A percentile compares a stretch with the other conserved stretches of the same genome.
Evolutionary conservation across 2,113 vertebrate genomes (phyloP).

Genomic region (Morone chrysops): DNA sequence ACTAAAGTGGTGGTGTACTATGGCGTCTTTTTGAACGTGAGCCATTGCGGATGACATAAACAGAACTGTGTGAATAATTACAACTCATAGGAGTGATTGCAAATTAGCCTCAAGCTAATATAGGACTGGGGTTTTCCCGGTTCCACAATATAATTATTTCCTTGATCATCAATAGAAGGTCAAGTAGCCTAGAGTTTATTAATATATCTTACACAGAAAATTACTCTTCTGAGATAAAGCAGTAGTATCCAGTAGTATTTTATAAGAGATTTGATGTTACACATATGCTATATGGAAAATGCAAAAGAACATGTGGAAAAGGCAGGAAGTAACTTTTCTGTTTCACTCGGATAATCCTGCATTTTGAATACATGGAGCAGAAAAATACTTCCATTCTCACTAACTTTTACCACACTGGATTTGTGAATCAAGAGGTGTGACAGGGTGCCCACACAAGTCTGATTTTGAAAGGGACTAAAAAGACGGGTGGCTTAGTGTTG

Average conservation of each 20-base stretch:
- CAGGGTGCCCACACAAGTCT: constrained; percentile 41
- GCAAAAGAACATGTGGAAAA: neutral
- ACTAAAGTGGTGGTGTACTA: constrained; percentile 2
- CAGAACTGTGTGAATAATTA: constrained; percentile 12
- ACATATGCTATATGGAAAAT: neutral
- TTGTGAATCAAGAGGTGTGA: constrained; percentile 49
- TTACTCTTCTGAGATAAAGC: neutral
- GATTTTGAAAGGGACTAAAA: constrained; percentile 51
- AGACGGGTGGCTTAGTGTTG: constrained; percentile 20
- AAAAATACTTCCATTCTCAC: constrained; percentile 34
- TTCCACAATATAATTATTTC: neutral
- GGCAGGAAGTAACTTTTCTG: neutral
- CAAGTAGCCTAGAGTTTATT: neutral
- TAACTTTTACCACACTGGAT: constrained; percentile 36
- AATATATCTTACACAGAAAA: neutral
- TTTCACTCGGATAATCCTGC: constrained; percentile 7
- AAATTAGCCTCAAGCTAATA: neutral
- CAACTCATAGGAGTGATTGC: constrained; percentile 6
- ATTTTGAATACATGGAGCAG: neutral
- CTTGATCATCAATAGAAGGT: neutral
- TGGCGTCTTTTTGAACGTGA: neutral
- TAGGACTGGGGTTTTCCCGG: neutral
- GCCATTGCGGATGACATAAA: neutral
- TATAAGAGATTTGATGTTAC: neutral
- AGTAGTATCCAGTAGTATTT: neutral